A percentile compares a stretch with the other conserved stretches of the same genome.
These are phyloP conservation scores for Ormia ochracea DNA, from an alignment of 2,888 invertebrate species.

Conservation along the genomic window DNA sequence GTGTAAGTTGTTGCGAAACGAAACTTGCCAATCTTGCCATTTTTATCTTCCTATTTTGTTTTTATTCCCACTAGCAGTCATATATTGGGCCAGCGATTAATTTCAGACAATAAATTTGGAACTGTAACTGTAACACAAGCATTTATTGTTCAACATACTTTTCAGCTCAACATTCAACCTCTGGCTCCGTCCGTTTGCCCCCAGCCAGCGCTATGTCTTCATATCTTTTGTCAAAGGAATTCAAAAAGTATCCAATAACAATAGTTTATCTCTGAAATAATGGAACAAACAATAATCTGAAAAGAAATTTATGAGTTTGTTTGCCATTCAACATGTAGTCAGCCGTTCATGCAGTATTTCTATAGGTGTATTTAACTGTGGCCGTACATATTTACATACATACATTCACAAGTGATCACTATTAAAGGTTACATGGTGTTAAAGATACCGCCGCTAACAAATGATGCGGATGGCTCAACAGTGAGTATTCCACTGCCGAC, in stretches of 20 bases:
- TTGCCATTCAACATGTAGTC: constrained; percentile 30
- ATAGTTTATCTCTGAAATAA: constrained; percentile 47
- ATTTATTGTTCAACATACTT: constrained; percentile 48
- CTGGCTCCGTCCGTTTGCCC: not conserved
- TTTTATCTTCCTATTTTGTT: constrained; percentile 5
- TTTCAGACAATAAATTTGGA: constrained; percentile 58
- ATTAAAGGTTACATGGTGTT: constrained; percentile 45
- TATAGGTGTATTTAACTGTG: no score
- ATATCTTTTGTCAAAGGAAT: constrained; percentile 18
- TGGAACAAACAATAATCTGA: constrained; percentile 37
- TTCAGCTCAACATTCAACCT: constrained; percentile 20
- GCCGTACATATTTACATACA: not conserved
- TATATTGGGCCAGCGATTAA: constrained; percentile 48
- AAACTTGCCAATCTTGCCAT: constrained; percentile 3
- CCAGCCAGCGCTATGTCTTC: not conserved
- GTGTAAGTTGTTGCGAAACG: constrained; percentile 26
- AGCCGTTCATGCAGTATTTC: not conserved
- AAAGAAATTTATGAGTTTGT: constrained; percentile 48
- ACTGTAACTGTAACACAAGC: constrained; percentile 57
- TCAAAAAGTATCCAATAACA: constrained; percentile 56
- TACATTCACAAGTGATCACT: constrained; percentile 17
- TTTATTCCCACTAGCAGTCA: not conserved
- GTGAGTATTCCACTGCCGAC: not conserved
- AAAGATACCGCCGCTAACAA: constrained; percentile 42
- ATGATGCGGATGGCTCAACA: constrained; percentile 41